phyloP scores from a whole-genome alignment of 1,140 invertebrate species.

The Acromyrmex charruanus region DNA sequence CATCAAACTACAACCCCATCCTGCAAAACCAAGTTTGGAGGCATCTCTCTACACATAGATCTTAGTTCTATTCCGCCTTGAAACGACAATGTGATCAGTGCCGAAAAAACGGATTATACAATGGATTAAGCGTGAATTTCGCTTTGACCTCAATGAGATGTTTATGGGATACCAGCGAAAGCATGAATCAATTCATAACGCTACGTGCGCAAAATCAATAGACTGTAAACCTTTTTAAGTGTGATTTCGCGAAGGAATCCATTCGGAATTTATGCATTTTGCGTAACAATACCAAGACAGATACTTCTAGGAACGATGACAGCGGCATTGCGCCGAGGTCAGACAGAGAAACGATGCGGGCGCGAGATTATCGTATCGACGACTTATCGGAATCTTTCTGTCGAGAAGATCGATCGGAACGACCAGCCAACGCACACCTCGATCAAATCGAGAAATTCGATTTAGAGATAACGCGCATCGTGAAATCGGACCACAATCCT shows the following conservation, averaged over 20 bases:
- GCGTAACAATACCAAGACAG: slow-evolving; percentile 43
- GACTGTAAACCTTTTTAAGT: slow-evolving; percentile 28
- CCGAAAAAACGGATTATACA: slow-evolving; percentile 19
- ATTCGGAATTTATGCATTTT: slow-evolving; percentile 48
- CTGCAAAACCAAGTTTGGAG: slow-evolving; percentile 12
- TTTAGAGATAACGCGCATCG: slow-evolving; percentile 63
- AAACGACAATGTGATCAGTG: neutral
- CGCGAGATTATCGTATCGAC: slow-evolving; percentile 59
- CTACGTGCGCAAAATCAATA: slow-evolving; percentile 11
- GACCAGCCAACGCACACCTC: slow-evolving; percentile 19
- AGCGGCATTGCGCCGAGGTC: slow-evolving; percentile 33
- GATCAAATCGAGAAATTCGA: slow-evolving; percentile 57
- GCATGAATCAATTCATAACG: neutral
- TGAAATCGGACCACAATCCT: slow-evolving; percentile 35
- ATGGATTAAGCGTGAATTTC: slow-evolving; percentile 1
- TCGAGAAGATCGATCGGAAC: slow-evolving; percentile 62
- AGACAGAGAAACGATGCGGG: slow-evolving; percentile 47
- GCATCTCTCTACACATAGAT: neutral
- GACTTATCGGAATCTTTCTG: slow-evolving; percentile 70
- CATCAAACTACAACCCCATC: neutral
- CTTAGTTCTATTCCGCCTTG: neutral
- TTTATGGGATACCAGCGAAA: neutral
- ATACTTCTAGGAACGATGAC: slow-evolving; percentile 52
- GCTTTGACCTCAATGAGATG: neutral
- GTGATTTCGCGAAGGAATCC: neutral